Evolutionary conservation across 2,888 invertebrate species (phyloP).

Genomic region (Chironomus tentans): DNA sequence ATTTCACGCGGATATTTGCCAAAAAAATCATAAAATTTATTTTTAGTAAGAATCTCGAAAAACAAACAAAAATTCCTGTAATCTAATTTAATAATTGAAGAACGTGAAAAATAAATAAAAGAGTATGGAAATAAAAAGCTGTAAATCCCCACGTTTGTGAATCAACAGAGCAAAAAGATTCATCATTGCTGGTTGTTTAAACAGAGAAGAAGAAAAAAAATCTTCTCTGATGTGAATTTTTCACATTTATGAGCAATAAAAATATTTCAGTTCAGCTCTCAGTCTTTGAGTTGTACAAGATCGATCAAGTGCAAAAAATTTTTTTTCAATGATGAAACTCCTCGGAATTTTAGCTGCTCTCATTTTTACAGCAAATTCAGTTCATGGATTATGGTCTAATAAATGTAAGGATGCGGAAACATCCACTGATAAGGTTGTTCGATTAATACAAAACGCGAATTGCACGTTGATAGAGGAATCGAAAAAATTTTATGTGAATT

Average conservation of each 20-base stretch:
- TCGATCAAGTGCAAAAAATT: neutral
- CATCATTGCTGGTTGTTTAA: too few species aligned
- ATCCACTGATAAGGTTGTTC: neutral
- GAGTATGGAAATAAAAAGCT: too few species aligned
- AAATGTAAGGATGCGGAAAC: neutral
- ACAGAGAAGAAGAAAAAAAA: too few species aligned
- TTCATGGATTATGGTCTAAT: neutral
- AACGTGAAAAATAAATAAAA: neutral
- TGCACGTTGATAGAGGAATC: neutral
- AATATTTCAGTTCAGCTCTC: too few species aligned
- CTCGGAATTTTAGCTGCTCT: neutral
- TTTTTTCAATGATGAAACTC: neutral
- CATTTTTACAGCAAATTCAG: neutral
- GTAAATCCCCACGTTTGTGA: too few species aligned
- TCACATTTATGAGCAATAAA: too few species aligned
- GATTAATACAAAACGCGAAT: conserved; percentile 1
- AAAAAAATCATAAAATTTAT: too few species aligned
- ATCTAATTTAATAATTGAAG: neutral
- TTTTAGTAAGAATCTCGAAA: too few species aligned
- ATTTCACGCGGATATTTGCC: too few species aligned
- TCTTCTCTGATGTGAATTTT: too few species aligned
- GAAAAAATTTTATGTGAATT: neutral
- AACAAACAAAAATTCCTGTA: too few species aligned
- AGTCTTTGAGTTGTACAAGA: neutral
- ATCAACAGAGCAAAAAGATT: too few species aligned